Evolutionary conservation across 2,113 vertebrate species (phyloP), one percentile per base, ranked within the genome.

Genomic region (Sinocyclocheilus rhinocerous): DNA sequence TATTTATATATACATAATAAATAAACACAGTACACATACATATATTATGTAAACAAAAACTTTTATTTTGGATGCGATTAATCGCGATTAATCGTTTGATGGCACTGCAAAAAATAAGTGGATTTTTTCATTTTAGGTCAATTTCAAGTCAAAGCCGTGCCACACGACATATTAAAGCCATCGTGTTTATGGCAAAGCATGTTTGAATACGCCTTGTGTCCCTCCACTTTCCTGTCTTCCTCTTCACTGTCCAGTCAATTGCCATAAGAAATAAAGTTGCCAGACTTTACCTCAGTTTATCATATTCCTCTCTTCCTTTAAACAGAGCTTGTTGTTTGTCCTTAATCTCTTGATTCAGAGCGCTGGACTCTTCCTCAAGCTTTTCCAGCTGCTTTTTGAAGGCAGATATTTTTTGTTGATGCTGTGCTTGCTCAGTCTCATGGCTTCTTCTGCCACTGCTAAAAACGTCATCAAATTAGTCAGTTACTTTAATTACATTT

Each of bases 291-390:
- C 84, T 86, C 39, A 96, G 79, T 83, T 90, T 94, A 84, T 65
- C 72, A 61, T 85, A 81, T 69, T 97, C 94, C 90, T 97, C 95
- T 48, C 91, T 95, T 63, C 89, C 92, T 81, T 91, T 95, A 85
- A 91, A 91, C 81, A 96, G 87, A 52, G 95, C 93, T 81, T 96
- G 95, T 48, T 95, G 94, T 92, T 96, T 96, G 16, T 96, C 96
- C 70, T 92, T 89, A 4, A 95, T 89, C 48, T 96, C 93, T 85
- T 96, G 94, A 90, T 80, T 88, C 83, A 94, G 89, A 15, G 91
- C 82, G 45, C 70, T 6, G 86, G 95, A 94, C 87, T 96, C 92
- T 84, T 92, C 88, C n/a, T 90, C 90, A 69, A 95, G 89, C 20
- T 61, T 76, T 83, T 95, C 95, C 70, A 96, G 85, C 78, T 88